phyloP scores from a whole-genome alignment of 1,140 invertebrate species.

The Stenopsyche tienmushanensis region DNA sequence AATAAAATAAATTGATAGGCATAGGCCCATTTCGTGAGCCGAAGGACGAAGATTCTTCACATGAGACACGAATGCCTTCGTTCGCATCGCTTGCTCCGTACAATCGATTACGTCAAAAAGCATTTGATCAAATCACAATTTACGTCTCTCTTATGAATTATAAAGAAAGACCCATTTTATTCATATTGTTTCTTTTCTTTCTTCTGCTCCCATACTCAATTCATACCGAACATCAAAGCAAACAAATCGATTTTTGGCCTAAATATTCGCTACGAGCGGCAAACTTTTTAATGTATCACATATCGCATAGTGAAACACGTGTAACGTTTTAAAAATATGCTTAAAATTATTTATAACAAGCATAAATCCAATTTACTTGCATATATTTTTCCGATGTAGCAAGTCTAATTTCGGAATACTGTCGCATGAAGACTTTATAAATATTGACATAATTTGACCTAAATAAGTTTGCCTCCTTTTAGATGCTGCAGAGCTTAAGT shows the following conservation, averaged over 20 bases:
- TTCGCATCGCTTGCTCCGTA: neutral
- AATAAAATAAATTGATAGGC: neutral
- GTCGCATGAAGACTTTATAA: too few species aligned
- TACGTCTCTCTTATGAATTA: neutral
- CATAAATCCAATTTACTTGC: too few species aligned
- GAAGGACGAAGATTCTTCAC: too few species aligned
- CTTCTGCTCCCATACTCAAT: neutral
- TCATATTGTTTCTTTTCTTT: neutral
- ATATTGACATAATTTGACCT: too few species aligned
- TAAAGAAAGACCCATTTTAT: neutral
- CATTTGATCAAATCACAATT: neutral
- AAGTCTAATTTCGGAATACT: too few species aligned
- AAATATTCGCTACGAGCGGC: neutral
- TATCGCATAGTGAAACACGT: neutral
- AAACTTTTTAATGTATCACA: neutral
- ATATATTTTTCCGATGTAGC: too few species aligned
- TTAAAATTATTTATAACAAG: too few species aligned
- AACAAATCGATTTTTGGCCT: neutral
- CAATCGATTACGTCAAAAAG: neutral
- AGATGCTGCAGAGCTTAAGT: too few species aligned
- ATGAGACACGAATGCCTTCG: neutral
- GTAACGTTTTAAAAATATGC: neutral
- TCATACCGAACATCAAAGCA: neutral
- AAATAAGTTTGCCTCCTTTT: too few species aligned
- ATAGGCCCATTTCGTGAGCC: too few species aligned